phyloP scores from a whole-genome alignment of 2,113 vertebrate species.

The Gavialis gangeticus region DNA sequence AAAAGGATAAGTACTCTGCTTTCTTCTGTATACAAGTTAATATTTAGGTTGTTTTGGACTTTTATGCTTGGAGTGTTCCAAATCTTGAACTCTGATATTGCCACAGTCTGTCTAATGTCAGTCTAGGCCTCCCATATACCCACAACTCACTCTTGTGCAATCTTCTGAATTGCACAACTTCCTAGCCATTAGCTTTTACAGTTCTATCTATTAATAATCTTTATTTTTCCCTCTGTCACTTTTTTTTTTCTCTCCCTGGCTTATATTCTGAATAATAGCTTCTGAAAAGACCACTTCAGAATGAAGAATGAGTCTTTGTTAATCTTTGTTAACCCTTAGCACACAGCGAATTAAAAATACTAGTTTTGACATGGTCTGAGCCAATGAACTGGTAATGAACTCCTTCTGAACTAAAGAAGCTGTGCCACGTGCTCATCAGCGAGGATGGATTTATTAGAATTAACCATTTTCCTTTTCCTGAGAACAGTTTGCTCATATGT shows the following conservation, averaged over 20 bases:
- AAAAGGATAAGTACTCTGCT: neutral
- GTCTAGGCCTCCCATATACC: neutral
- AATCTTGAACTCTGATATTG: neutral
- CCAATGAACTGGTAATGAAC: fast-evolving
- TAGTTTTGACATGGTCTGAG: neutral
- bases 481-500: slow-evolving; percentile 36
- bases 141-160: neutral
- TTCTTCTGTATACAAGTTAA: neutral
- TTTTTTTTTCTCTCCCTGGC: neutral
- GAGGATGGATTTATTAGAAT: neutral
- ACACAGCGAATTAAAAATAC: neutral
- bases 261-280: neutral
- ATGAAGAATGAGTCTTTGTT: neutral
- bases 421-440: neutral
- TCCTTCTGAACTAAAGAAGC: neutral
- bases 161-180: neutral
- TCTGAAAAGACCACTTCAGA: neutral
- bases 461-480: neutral
- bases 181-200: neutral
- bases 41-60: neutral
- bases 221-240: neutral
- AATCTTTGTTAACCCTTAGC: neutral
- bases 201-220: neutral
- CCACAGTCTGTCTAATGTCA: neutral
- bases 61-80: neutral